Evolutionary conservation across 2,888 invertebrate species (phyloP), one percentile per base, ranked within the genome.

Genomic region (Peribatodes rhomboidaria): DNA sequence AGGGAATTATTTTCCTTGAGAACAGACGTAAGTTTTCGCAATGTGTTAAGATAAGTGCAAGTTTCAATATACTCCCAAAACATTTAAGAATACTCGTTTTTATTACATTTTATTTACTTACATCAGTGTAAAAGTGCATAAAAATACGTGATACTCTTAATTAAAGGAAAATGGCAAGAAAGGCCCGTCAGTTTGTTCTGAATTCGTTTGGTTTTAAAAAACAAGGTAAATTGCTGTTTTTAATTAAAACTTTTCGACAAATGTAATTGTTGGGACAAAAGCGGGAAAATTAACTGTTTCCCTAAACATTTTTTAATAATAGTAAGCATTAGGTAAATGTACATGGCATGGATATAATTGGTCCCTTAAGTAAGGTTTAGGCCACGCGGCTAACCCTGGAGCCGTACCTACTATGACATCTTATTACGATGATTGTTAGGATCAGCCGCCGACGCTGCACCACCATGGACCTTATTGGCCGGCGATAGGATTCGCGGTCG

Each of bases 1-100:
- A 11, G 14, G 14, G 14, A 1, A n/a, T 4, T 8, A 47, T 61
- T 61, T 61, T 55, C 61, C 54, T 61, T 61, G 37, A 61, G 33
- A 31, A 31, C 31, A 33, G 31, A 14, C 11, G 31, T 49, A 16
- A 16, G 14, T 49, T 14, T 49, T 3, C 13, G 14, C 10, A 31
- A 14, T 49, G 14, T 33, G 16, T 49, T 31, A n/a, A 13, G 14
- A 14, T 39, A 31, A 2, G 3, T 16, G 0, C 2, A 10, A 14
- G 9, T 47, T 8, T 27, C 3, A 27, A 1, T 27, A 9, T 27
- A 44, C 11, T 16, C 8, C 2, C 9, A 14, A 9, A 14, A 8
- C 8, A 16, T n/a, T 1, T 2, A 41, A 41, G 7, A 41, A 16
- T 16, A 16, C 8, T 7, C n/a, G 16, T 8, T 16, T 1, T 3